Conservation (phyloP, 2,113 vertebrate genomes). For the Sisor rabdophorus region DNA sequence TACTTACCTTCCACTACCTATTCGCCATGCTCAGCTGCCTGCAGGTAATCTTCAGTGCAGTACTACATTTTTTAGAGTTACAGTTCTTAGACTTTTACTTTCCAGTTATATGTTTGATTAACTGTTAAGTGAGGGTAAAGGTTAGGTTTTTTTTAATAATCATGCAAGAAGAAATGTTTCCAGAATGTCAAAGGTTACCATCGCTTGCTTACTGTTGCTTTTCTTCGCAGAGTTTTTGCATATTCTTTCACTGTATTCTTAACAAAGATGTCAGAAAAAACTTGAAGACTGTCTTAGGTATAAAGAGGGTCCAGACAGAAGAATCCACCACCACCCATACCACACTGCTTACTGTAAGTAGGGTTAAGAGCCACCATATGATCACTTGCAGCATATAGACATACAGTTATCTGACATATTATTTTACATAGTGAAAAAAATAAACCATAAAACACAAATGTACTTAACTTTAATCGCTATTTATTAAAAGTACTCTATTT, state of each 20-base stretch:
- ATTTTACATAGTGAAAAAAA: background rate
- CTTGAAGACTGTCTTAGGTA: slow-evolving; percentile 72
- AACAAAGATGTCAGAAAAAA: slow-evolving; percentile 79
- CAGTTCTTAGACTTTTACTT: no score
- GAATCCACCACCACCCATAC: slow-evolving; percentile 74
- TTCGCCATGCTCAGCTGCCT: slow-evolving; percentile 81
- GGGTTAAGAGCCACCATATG: background rate
- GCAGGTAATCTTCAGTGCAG: slow-evolving; percentile 65
- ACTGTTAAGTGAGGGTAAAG: no score
- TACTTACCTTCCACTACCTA: slow-evolving; percentile 81
- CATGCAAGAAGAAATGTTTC: background rate
- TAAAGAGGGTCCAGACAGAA: slow-evolving; percentile 72
- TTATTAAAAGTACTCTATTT: background rate
- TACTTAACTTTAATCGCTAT: background rate
- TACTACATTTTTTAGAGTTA: background rate
- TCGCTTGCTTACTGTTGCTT: background rate
- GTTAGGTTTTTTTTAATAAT: background rate
- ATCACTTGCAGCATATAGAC: background rate
- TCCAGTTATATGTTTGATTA: no score
- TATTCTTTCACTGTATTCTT: slow-evolving; percentile 81
- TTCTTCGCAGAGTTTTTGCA: slow-evolving; percentile 73
- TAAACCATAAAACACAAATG: background rate
- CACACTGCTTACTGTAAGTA: slow-evolving; percentile 66
- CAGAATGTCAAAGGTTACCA: background rate
- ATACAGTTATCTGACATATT: background rate